A percentile compares a stretch with the other conserved stretches of the same genome.
phyloP scores from a whole-genome alignment of 30 jellyfish, hydroid and myxozoan genomes.

The Pseudorhiza aurosa region DNA sequence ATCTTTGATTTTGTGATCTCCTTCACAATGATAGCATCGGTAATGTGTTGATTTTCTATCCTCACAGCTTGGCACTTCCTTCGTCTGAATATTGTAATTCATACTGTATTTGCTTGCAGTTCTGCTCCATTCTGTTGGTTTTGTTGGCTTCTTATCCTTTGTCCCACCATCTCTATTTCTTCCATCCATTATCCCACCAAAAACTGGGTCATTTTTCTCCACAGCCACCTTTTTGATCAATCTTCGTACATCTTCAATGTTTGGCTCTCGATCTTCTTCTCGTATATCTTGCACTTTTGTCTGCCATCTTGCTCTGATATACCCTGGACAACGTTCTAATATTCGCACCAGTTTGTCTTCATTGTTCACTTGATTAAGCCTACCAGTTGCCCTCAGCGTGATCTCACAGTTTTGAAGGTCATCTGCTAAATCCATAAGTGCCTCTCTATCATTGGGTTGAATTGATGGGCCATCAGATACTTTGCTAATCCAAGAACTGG shows the following conservation, averaged over 20 bases:
- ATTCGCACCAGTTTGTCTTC: slow-evolving; percentile 60
- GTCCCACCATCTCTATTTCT: slow-evolving; percentile 38
- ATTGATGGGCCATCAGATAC: slow-evolving; percentile 47
- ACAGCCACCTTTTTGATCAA: slow-evolving; percentile 32
- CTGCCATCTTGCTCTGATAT: slow-evolving; percentile 63
- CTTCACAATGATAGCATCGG: slow-evolving; percentile 47
- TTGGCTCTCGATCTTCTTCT: slow-evolving; percentile 35
- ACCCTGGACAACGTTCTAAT: slow-evolving; percentile 62
- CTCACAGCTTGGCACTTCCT: slow-evolving; percentile 7
- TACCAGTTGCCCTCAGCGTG: slow-evolving; percentile 58
- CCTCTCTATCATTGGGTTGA: slow-evolving; percentile 58
- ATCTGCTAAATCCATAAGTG: slow-evolving; percentile 51
- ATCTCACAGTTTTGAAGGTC: slow-evolving; percentile 60
- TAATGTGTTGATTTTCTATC: not conserved
- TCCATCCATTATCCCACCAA: slow-evolving; percentile 39
- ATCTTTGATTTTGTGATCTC: slow-evolving; percentile 40
- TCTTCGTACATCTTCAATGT: slow-evolving; percentile 51
- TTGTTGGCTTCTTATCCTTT: slow-evolving; percentile 31
- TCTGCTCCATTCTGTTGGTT: slow-evolving; percentile 20
- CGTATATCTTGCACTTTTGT: slow-evolving; percentile 42
- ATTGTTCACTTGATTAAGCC: slow-evolving; percentile 50
- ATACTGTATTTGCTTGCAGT: slow-evolving; percentile 24
- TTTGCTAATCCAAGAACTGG: slow-evolving; percentile 53
- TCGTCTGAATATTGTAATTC: slow-evolving; percentile 48
- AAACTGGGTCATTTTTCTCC: slow-evolving; percentile 60